Evolutionary conservation across 1,140 invertebrate genomes (phyloP), one percentile per base, ranked within the genome.

Genomic region (Halictus rubicundus): DNA sequence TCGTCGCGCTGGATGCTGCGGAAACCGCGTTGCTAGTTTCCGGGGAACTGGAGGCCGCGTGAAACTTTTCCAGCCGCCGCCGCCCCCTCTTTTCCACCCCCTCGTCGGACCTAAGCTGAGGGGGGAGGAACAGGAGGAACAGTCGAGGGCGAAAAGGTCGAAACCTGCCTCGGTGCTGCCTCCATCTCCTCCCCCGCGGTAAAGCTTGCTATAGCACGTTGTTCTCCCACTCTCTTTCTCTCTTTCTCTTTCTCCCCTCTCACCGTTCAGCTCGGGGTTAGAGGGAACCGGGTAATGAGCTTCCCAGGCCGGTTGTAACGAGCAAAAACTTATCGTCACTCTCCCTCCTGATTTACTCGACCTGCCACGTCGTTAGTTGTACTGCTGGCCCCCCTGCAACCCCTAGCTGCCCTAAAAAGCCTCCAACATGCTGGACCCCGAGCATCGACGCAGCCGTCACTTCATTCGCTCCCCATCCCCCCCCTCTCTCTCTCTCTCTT

Each of bases 301-400:
- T 89, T 89, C 83, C 87, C 88, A 86, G 85, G 78, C 84, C 84
- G 81, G 81, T 86, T 88, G 87, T 89, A 89, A 89, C 88, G 88
- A 89, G 88, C 88, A 89, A 89, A 89, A 89, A 89, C 88, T 89
- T 89, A 89, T 89, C 88, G 88, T 89, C 88, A 88, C 85, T 84
- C 87, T 88, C 88, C 88, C 85, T 83, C 75, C 88, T 89, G 88
- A 89, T 89, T 89, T 88, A 89, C 87, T 89, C 83, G 87, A 86
- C 84, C 85, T 86, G 85, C 85, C 85, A 87, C 78, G 85, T 87
- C 85, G 85, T 87, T 87, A 87, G 85, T 86, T 81, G 84, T 86
- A 81, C 81, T 66, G 81, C 64, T 71, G 59, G 16, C 49, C 19
- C 54, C 79, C 61, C 63, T 37, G 27, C 42, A 23, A 66, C 19